Evolutionary conservation across 2,888 invertebrate genomes (phyloP), one percentile per base, ranked within the genome.

Genomic region (Glyphotaelius pellucidus): DNA sequence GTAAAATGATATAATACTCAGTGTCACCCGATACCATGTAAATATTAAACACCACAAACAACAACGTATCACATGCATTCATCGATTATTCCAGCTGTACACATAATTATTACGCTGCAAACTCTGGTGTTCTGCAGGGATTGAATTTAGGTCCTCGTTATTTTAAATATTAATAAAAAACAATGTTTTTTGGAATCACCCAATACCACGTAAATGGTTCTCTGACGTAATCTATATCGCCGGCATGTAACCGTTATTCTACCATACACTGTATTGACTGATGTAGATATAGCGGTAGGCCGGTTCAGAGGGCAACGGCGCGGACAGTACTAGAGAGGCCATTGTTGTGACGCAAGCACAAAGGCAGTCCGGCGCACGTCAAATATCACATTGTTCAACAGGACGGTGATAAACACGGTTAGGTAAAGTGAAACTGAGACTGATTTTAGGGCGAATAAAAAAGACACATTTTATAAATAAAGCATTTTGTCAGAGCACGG

Each of bases 321-420:
- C 83, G 38, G 35, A 19, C 83, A 25, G 35, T 35, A 83, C 83
- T 35, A 38, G 38, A 32, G 32, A 11, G 38, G 83, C 25, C 35
- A 83, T 83, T 35, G 83, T 83, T 83, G 32, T 19, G 38, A 32
- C 35, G 32, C 35, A 12, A 9, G 32, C 19, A 35, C 83, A 83
- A 83, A 83, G 83, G 83, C 83, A 35, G 83, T 35, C 83, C 83
- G 83, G 83, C 35, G 25, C 35, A 32, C 83, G 83, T 83, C 83
- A 83, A 83, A 83, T 83, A 32, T 32, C 83, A 83, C 83, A 83
- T 83, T 83, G 83, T 83, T 83, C 83, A 19, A 38, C 83, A 25
- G 35, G 83, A 83, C 35, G 35, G 35, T 38, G 19, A 38, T 38
- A 35, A 35, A 83, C 83, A 83, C 35, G 83, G 83, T 25, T 19